phyloP scores from a whole-genome alignment of 1,140 invertebrate genomes.

The Ceratitis capitata region DNA sequence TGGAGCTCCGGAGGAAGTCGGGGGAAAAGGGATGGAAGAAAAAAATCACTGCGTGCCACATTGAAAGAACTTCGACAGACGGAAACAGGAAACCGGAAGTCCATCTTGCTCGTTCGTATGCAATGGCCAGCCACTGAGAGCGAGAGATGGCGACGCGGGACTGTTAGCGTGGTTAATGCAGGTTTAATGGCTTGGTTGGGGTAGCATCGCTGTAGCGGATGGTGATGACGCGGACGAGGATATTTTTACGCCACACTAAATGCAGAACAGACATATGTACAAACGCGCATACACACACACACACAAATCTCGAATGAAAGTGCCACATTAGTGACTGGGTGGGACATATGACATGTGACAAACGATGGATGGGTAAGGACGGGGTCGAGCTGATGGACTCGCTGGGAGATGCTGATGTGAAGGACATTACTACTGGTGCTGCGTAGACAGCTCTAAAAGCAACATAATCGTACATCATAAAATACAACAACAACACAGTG shows the following conservation, averaged over 20 bases:
- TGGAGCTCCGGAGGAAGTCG: not conserved
- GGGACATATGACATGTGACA: conserved; percentile 8
- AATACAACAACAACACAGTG: not conserved
- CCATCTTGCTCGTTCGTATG: conserved; percentile 65
- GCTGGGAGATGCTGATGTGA: not conserved
- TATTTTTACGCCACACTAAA: conserved; percentile 44
- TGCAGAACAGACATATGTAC: not conserved
- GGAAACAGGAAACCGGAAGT: conserved; percentile 66
- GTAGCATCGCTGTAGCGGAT: not conserved
- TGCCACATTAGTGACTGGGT: not conserved
- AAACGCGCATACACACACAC: not conserved
- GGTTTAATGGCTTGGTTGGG: conserved; percentile 13
- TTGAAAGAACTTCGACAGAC: conserved; percentile 62
- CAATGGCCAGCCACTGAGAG: conserved; percentile 47
- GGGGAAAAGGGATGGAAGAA: conserved; percentile 12
- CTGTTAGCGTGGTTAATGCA: not conserved
- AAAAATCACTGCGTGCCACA: conserved; percentile 28
- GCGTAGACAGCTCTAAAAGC: conserved; percentile 14
- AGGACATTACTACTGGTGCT: conserved; percentile 11
- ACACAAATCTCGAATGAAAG: not conserved
- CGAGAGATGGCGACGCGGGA: not conserved
- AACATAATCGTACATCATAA: conserved; percentile 14
- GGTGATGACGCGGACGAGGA: conserved; percentile 36
- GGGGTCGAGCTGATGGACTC: not conserved
- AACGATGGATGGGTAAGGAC: not conserved